Evolutionary conservation across 1,140 invertebrate genomes (phyloP).

Genomic region (Lepidotrigona ventralis): DNA sequence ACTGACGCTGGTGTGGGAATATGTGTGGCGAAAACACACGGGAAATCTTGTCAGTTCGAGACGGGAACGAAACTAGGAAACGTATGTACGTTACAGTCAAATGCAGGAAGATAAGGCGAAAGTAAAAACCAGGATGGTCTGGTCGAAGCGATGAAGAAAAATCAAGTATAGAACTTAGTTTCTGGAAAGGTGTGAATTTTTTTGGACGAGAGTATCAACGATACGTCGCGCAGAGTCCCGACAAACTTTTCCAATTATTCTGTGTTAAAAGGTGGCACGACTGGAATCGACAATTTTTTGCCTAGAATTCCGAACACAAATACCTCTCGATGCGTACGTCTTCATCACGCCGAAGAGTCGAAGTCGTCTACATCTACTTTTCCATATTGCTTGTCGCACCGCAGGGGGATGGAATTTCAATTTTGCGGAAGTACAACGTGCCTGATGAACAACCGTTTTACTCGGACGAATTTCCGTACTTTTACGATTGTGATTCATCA

Average conservation of each 20-base stretch:
- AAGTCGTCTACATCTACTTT: background rate
- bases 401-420: slow-evolving; percentile 44
- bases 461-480: slow-evolving; percentile 39
- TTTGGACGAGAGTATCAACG: background rate
- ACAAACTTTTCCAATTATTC: slow-evolving; percentile 50
- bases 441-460: slow-evolving; percentile 46
- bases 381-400: background rate
- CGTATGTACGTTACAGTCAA: slow-evolving; percentile 9
- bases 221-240: background rate
- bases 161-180: slow-evolving; percentile 53
- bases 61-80: slow-evolving; percentile 22
- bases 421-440: slow-evolving; percentile 36
- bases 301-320: background rate
- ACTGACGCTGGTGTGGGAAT: slow-evolving; percentile 22
- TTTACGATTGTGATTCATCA: slow-evolving; percentile 68
- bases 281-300: slow-evolving; percentile 20
- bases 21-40: slow-evolving; percentile 65
- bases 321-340: background rate
- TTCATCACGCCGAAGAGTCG: background rate
- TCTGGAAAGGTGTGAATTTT: slow-evolving; percentile 24
- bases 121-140: background rate
- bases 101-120: background rate
- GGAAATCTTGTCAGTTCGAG: slow-evolving; percentile 69
- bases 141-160: slow-evolving; percentile 31
- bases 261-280: slow-evolving; percentile 56